A percentile compares a stretch with the other conserved stretches of the same genome.
phyloP scores from a whole-genome alignment of 2,797 vertebrate genomes.

The Apogon hyalosoma region DNA sequence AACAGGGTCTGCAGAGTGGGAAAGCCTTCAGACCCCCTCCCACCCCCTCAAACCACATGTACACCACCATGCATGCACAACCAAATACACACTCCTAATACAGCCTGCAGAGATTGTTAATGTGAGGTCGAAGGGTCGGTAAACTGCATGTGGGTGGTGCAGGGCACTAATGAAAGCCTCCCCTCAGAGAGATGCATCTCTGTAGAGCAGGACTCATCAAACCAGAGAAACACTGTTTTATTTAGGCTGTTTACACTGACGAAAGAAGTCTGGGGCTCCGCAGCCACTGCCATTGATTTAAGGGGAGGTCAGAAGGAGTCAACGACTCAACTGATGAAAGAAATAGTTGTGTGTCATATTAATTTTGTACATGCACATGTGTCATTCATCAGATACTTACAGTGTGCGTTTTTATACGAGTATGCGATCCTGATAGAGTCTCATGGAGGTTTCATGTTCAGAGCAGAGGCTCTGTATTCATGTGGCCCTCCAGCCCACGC shows the following conservation, averaged over 20 bases:
- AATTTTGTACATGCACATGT: conserved; percentile 40
- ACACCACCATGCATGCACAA: conserved; percentile 24
- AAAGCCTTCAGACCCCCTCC: conserved; percentile 44
- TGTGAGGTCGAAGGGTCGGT: conserved; percentile 74
- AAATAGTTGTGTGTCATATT: conserved; percentile 49
- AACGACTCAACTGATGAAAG: conserved; percentile 65
- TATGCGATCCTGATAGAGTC: conserved; percentile 23
- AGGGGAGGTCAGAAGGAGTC: conserved; percentile 48
- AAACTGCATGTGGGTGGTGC: conserved; percentile 79
- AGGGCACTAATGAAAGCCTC: conserved; percentile 77
- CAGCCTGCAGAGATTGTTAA: conserved; percentile 68
- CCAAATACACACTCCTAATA: conserved; percentile 32
- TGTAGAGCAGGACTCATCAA: conserved; percentile 62
- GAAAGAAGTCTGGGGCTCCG: conserved; percentile 33
- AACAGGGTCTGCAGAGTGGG: conserved; percentile 50
- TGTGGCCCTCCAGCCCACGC: conserved; percentile 59
- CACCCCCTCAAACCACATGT: conserved; percentile 45
- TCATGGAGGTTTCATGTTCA: conserved; percentile 37
- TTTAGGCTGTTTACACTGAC: conserved; percentile 70
- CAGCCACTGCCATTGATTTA: conserved; percentile 43
- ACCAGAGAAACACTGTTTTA: conserved; percentile 67
- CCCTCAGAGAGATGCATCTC: conserved; percentile 73
- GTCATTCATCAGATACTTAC: conserved; percentile 27
- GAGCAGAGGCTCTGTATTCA: conserved; percentile 56
- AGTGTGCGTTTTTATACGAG: conserved; percentile 22